Base-by-base conservation (phyloP, 2,113 vertebrate genomes). In the Antennarius striatus region DNA sequence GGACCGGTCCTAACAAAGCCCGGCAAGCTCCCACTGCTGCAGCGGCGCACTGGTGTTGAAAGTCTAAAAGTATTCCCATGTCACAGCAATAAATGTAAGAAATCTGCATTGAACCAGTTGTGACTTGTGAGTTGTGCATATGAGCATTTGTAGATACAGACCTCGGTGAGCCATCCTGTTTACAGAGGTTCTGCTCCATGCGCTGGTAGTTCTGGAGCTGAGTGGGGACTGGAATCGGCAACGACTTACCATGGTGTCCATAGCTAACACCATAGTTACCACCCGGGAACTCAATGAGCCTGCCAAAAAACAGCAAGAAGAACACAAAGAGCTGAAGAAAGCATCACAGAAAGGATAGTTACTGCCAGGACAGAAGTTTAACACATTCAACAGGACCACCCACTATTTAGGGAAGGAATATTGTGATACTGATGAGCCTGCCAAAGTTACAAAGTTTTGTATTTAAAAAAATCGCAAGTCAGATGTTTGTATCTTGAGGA, bases 181-280 rank as follows among this genome's bases (percentile, higher is more conserved):
- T 90, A 22, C 95, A 94, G 45, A 98, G 92, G 78, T 98, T 97
- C 91, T 96, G 96, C 85, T 99, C 97, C 1, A 99, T 94, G 56
- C 96, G 95, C 48, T 95, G 94, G 91, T 96, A 99, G 91, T 99
- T 99, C 43, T 96, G 95, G 54, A 98, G 93, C 77, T 99, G 98
- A 0, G 95, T 95, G 36, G 98, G 98, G n/a, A 99, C 98, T 0
- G 98, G 98, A 78, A 99, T 98, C 74, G 98, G 96, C 73, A 95
- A 88, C 0, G 98, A 98, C 64, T 93, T 95, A 10, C 93, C 92
- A 0, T 91, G 93, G 88, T 93, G 95, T 83, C 91, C 81, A 84
- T 81, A 81, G 79, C 52, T 79, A 63, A 68, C 68, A 15, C 53
- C 47, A 11, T 30, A 68, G 81, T 78, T 87, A 82, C 94, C 93